Evolutionary conservation across 2,113 vertebrate genomes (phyloP), one percentile per base, ranked within the genome.

Genomic region (Dasyprocta punctata): DNA sequence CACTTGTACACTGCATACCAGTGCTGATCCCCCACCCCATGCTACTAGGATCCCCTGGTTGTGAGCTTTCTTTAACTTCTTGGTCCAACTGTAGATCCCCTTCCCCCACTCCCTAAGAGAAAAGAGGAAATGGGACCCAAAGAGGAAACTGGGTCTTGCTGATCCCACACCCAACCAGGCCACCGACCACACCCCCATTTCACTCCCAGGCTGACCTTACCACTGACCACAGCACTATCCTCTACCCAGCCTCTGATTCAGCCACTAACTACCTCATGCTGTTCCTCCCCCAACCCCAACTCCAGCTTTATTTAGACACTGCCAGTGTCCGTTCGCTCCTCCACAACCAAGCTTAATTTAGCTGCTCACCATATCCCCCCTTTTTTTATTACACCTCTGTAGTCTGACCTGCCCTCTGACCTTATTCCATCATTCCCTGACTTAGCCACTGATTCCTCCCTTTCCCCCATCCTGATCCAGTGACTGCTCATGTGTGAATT

Each of bases 101-200:
- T 96, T 92, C 95, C 98, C 97, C 98, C 97, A 97, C 92, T 93
- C 97, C 96, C 96, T 92, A 90, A 58, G 56, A 94, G 93, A 98
- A 98, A 98, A 98, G 97, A 98, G 97, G 98, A 98, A 98, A 97
- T 38, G 91, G 97, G 91, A 97, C 97, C 97, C 94, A 97, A 96
- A 97, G 97, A 98, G 98, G 98, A 98, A 98, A 97, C 92, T 98
- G 96, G 98, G 96, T 97, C 95, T 97, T 97, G 90, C 96, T 97
- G 96, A 98, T 98, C 97, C 96, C 97, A 98, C 92, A 80, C 96
- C 94, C 96, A 97, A 83, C 89, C 90, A 97, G 94, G 96, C 96
- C 96, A 95, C 94, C 97, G 92, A 97, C 97, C 97, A 97, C 97
- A 96, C 97, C 97, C 96, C 97, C 96, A 63, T 96, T 73, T 97